phyloP scores from a whole-genome alignment of 1,140 invertebrate genomes.

The Drosophila sucinea region DNA sequence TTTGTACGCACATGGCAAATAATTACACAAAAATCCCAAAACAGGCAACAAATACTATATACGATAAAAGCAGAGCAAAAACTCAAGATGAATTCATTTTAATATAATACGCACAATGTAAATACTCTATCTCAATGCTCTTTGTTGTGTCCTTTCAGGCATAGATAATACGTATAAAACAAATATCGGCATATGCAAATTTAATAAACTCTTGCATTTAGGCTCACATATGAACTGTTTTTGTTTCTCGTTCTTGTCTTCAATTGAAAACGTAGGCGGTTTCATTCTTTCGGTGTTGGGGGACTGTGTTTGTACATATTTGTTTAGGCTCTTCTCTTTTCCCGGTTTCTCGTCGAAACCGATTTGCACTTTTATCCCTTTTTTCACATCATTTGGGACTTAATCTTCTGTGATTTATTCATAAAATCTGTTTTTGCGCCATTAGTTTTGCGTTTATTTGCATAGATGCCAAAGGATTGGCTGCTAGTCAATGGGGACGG shows the following conservation, averaged over 20 bases:
- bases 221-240: constrained; percentile 37
- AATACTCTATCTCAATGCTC: neutral
- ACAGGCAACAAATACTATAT: neutral
- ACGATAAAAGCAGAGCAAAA: constrained; percentile 17
- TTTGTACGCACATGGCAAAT: constrained; percentile 48
- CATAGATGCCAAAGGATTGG: constrained; percentile 43
- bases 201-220: constrained; percentile 41
- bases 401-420: constrained; percentile 80
- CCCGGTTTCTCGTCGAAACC: neutral
- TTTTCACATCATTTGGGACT: constrained; percentile 72
- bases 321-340: constrained; percentile 54
- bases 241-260: constrained; percentile 3
- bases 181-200: constrained; percentile 60
- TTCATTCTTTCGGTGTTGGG: constrained; percentile 25
- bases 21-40: constrained; percentile 39
- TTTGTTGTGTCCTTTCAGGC: neutral
- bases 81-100: constrained; percentile 30
- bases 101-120: constrained; percentile 6
- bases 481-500: constrained; percentile 13
- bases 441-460: constrained; percentile 76
- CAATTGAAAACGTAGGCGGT: constrained; percentile 1
- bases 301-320: constrained; percentile 32
- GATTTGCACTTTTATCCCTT: constrained; percentile 60
- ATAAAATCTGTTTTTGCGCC: constrained; percentile 69
- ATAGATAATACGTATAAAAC: neutral